Evolutionary conservation across 2,797 vertebrate species (phyloP).

Genomic region (Mormyrops attenuatus): DNA sequence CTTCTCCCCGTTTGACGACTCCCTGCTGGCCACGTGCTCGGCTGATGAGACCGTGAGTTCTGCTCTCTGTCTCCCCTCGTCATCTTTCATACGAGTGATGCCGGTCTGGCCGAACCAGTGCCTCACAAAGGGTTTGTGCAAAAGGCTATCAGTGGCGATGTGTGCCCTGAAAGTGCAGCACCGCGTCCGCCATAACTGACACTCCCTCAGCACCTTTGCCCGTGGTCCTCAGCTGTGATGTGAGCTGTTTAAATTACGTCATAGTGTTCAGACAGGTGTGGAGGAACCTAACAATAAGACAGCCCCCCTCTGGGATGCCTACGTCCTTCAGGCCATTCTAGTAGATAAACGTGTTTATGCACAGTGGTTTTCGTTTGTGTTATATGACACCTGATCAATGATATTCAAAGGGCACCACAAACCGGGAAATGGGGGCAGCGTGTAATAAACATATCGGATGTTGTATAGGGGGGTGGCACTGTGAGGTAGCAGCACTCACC

Average conservation of each 20-base stretch:
- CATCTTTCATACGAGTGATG: neutral
- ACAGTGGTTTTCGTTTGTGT: neutral
- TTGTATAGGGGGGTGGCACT: neutral
- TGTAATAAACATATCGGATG: neutral
- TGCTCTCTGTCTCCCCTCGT: neutral
- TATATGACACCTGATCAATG: neutral
- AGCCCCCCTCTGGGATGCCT: neutral
- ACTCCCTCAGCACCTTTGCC: neutral
- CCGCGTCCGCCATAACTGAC: neutral
- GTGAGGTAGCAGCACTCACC: too few relatives aligned
- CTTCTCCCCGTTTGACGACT: conserved; percentile 88
- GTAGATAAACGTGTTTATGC: neutral
- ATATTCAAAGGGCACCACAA: neutral
- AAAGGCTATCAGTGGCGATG: neutral
- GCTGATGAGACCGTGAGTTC: conserved; percentile 75
- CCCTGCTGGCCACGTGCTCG: conserved; percentile 81
- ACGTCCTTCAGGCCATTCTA: neutral
- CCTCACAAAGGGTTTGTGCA: neutral
- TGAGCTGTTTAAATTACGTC: neutral
- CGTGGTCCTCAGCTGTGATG: neutral
- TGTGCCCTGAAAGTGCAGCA: neutral
- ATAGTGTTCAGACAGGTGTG: neutral
- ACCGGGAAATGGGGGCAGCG: neutral
- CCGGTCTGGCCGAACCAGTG: neutral
- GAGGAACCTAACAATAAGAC: neutral